phyloP scores from a whole-genome alignment of 2,797 vertebrate genomes.

The Gymnoscopelus microlampas region DNA sequence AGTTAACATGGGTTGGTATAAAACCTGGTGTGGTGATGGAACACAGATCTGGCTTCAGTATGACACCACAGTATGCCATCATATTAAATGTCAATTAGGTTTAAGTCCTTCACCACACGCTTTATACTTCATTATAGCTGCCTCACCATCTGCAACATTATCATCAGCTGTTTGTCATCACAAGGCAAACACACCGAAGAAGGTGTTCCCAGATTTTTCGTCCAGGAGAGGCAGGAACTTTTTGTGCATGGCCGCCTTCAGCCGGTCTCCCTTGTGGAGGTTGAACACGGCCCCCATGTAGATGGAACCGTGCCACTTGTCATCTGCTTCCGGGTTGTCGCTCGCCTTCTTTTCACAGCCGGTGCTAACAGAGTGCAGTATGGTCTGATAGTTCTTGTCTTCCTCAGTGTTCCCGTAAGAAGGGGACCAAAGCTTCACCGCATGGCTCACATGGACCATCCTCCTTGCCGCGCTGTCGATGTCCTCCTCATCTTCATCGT shows the following conservation, averaged over 20 bases:
- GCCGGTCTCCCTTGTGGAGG: conserved; percentile 40
- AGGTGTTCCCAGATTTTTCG: conserved; percentile 28
- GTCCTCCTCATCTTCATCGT: not conserved
- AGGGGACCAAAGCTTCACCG: conserved; percentile 23
- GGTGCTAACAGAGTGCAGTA: conserved; percentile 46
- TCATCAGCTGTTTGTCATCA: conserved; percentile 18
- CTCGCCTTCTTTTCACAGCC: conserved; percentile 23
- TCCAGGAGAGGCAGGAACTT: conserved; percentile 13
- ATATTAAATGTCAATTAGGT: not conserved
- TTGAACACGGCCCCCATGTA: conserved; percentile 61
- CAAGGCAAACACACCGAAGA: conserved; percentile 64
- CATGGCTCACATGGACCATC: conserved; percentile 47
- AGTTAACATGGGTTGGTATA: conserved; percentile 7
- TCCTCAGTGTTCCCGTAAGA: not conserved
- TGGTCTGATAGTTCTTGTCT: conserved; percentile 1
- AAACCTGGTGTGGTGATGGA: not conserved
- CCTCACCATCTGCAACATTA: not conserved
- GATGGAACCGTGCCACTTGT: conserved; percentile 36
- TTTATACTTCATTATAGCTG: not conserved
- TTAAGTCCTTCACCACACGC: not conserved
- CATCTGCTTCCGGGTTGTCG: fast-evolving
- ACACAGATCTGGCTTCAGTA: too few relatives aligned
- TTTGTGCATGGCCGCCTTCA: conserved; percentile 21
- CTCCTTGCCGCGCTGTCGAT: fast-evolving
- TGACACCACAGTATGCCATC: not conserved